Percentiles rank a stretch among this genome's conserved stretches.
Conservation (phyloP, 2,113 vertebrate species). For the Chloroceryle aenea region DNA sequence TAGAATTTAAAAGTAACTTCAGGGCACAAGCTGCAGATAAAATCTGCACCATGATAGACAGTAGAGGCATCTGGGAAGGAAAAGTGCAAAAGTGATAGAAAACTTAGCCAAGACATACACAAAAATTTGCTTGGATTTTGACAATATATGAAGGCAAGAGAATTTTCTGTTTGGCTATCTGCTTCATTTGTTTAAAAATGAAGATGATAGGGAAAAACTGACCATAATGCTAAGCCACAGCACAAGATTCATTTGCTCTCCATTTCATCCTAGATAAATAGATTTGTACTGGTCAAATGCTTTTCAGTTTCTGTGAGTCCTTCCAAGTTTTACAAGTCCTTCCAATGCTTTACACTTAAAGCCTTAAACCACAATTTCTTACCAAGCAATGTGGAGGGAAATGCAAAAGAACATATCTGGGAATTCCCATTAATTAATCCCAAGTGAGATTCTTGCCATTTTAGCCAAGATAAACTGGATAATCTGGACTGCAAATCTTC, state of each 20-base stretch:
- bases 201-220: not conserved
- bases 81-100: not conserved
- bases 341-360: not conserved
- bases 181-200: not conserved
- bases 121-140: not conserved
- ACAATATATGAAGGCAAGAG: not conserved
- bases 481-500: not conserved
- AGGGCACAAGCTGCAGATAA: constrained; percentile 2
- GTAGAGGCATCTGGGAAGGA: not conserved
- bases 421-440: not conserved
- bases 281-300: not conserved
- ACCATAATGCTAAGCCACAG: not conserved
- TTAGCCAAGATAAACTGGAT: not conserved
- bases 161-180: not conserved
- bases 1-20: constrained; percentile 41
- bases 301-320: not conserved
- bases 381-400: not conserved
- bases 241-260: not conserved
- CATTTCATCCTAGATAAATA: not conserved
- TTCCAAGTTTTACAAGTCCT: not conserved
- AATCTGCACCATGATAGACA: not conserved
- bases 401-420: fast-evolving
- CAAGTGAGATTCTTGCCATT: not conserved
- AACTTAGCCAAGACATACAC: not conserved
- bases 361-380: not conserved